Evolutionary conservation across 2,113 vertebrate species (phyloP).

Genomic region (Empidonax traillii): DNA sequence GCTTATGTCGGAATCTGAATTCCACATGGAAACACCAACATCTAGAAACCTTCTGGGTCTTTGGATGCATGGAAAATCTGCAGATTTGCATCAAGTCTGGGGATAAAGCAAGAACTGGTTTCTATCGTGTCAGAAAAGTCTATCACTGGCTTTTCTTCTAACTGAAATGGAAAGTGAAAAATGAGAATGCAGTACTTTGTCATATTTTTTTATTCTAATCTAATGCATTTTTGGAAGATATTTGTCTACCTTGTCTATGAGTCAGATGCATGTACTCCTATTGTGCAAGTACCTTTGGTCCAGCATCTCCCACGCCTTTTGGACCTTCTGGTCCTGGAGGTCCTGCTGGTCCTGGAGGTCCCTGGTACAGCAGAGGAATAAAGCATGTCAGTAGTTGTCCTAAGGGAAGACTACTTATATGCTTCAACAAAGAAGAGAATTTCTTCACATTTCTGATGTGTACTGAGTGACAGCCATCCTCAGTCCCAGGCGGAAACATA

Average conservation of each 20-base stretch:
- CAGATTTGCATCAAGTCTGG: not conserved
- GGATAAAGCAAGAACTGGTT: not conserved
- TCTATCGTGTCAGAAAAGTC: not conserved
- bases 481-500: not conserved
- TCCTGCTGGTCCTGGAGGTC: slow-evolving; percentile 78
- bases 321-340: slow-evolving; percentile 78
- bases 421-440: not conserved
- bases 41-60: not conserved
- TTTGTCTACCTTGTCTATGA: not conserved
- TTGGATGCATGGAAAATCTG: not conserved
- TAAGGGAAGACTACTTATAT: not conserved
- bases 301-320: slow-evolving; percentile 79
- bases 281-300: slow-evolving; percentile 76
- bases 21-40: not conserved
- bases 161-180: not conserved
- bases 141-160: not conserved
- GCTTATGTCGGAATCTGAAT: not conserved
- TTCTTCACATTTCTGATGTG: not conserved
- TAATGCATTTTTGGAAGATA: not conserved
- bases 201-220: not conserved
- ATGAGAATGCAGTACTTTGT: not conserved
- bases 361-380: slow-evolving; percentile 63
- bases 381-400: not conserved
- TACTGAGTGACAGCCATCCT: not conserved
- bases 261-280: not conserved